phyloP scores from a whole-genome alignment of 2,888 invertebrate genomes.

The Tetrapedia diversipes region DNA sequence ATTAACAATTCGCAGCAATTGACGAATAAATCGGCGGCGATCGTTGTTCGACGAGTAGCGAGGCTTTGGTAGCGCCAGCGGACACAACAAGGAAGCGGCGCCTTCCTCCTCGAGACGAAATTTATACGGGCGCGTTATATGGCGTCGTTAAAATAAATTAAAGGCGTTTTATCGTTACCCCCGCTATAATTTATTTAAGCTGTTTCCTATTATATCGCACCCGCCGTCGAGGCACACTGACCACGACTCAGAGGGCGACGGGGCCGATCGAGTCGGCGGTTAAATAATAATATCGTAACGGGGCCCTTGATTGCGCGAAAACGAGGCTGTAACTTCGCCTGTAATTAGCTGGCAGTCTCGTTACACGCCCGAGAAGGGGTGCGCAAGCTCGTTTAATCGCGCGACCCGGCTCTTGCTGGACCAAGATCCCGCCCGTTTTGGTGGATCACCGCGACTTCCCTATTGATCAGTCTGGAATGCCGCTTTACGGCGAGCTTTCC shows the following conservation, averaged over 20 bases:
- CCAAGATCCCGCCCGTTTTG: background rate
- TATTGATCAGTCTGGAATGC: constrained; percentile 7
- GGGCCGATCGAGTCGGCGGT: constrained; percentile 18
- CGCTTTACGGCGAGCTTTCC: constrained; percentile 15
- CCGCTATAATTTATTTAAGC: constrained; percentile 74
- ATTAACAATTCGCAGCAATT: constrained; percentile 2
- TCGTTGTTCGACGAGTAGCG: background rate
- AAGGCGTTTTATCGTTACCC: constrained; percentile 75
- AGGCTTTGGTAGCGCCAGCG: too few relatives aligned
- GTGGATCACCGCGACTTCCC: background rate
- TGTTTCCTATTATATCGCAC: constrained; percentile 55
- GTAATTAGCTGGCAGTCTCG: constrained; percentile 40
- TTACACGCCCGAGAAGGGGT: constrained; percentile 8
- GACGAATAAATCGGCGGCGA: constrained; percentile 34
- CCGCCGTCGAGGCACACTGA: constrained; percentile 40
- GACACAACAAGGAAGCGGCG: constrained; percentile 34
- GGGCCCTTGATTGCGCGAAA: constrained; percentile 36
- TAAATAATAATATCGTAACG: constrained; percentile 44
- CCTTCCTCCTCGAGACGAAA: constrained; percentile 69
- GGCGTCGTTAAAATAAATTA: constrained; percentile 79
- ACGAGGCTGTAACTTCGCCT: constrained; percentile 40
- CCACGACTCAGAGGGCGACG: constrained; percentile 40
- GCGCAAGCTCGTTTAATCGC: constrained; percentile 3
- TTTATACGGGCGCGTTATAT: constrained; percentile 77
- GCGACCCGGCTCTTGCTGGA: background rate